Evolutionary conservation across 2,888 invertebrate genomes (phyloP), one percentile per base, ranked within the genome.

Genomic region (Lamellibrachia satsuma): DNA sequence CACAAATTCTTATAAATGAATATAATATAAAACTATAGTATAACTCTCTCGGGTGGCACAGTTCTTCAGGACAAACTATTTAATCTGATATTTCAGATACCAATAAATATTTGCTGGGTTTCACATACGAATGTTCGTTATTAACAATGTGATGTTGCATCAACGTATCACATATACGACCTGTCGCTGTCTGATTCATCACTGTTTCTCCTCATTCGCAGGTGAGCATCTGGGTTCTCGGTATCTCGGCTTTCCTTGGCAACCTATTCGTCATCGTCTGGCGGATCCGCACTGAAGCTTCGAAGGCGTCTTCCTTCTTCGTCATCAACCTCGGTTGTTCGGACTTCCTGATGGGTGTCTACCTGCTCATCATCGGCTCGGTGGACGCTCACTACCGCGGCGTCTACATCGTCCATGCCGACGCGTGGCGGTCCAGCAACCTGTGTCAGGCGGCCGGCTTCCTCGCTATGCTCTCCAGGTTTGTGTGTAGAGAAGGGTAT

Each of bases 301-400:
- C 90, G 9, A 91, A 92, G 52, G 93, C 93, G 15, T 92, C 94
- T 15, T 93, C 93, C 15, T 94, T 94, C 92, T 94, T 97, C 96
- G 97, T 97, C 93, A 97, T 97, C 94, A 97, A 97, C 95, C 96
- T 97, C 94, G 97, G 97, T 0, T 96, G 97, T 92, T 97, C 97
- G 51, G 97, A 97, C 95, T 96, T 97, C 11, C 96, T 97, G 90
- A 97, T 97, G 97, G 97, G 97, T 52, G 95, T 97, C 91, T 97
- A 97, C 95, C 95, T 97, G 93, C 97, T 97, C 93, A 96, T 97
- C 90, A 97, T 97, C 93, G 97, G 75, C 60, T 60, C 91, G 3
- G 93, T 93, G 39, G 93, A 93, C 90, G 75, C 57, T 7, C 60
- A 92, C 90, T 93, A 93, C 91, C 90, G 93, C 15, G 97, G 97